Evolutionary conservation across 2,113 vertebrate genomes (phyloP), one percentile per base, ranked within the genome.

Genomic region (Microcebus lehilahytsara): DNA sequence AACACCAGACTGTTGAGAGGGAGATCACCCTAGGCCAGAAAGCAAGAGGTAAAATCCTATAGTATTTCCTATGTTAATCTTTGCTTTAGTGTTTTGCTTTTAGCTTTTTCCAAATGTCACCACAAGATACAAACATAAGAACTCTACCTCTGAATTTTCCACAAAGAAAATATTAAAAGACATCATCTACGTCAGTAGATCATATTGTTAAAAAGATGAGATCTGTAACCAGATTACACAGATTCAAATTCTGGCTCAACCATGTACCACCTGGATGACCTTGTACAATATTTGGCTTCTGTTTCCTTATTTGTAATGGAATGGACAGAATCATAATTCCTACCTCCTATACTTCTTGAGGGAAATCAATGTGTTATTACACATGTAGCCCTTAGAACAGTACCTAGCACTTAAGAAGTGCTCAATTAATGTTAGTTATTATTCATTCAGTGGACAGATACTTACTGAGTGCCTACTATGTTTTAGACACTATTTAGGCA

Each of bases 61-160:
- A 69, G 60, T 22, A 89, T 74, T 75, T 94, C 17, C 64, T 60
- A 66, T 58, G 66, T 60, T 92, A 75, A 86, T 16, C 13, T 92
- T 93, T 93, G 62, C 62, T 93, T 87, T 74, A 56, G 6, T 84
- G 49, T 91, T 95, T 84, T 91, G 53, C 72, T 56, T 88, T 96
- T 56, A 93, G 75, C 27, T 86, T 96, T 96, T 87, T 81, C 87
- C 37, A 96, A 95, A 92, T 92, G 84, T 95, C 87, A 91, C 66
- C 81, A 79, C 71, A 91, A 46, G 62, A 69, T 74, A 64, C 3
- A 64, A 89, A 71, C n/a, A n/a, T 75, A 87, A 95, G 77, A 89
- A 51, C 13, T 86, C 49, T 92, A 53, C 60, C 42, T 89, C 42
- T 74, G 14, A 93, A 84, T 78, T 89, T 81, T 62, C 66, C 94